Base-by-base conservation (phyloP, 2,888 invertebrate genomes). In the Lithodes maja region DNA sequence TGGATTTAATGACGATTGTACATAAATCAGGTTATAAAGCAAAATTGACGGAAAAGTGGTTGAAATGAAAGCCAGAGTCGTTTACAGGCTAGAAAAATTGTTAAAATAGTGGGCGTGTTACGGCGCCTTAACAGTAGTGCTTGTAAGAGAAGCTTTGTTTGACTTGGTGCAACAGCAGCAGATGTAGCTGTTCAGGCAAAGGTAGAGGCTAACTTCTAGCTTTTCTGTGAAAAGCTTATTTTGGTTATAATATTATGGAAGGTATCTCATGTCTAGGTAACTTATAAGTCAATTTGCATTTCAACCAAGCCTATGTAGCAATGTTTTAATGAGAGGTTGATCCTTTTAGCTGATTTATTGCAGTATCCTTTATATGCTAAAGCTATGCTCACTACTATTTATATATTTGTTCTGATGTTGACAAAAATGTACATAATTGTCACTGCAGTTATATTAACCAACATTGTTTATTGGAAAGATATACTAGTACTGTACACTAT, bases 221-320 rank as follows among this genome's bases (percentile, higher is more conserved):
- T 85, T 85, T 85, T 85, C 85, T 85, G 79, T 85, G 85, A 85
- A 85, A 85, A 85, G 85, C 85, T 85, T 85, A 85, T 69, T 85
- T 85, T 85, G 85, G 85, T 77, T 78, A 85, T 79, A 85, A 33
- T 68, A 79, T 54, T 85, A 53, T 79, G 79, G 85, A 79, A 79
- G 85, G 79, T 85, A 85, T 85, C 85, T 85, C 79, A 85, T 69
- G 52, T 52, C 52, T 85, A 79, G 79, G 85, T 68, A 79, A 79
- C 69, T 85, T 85, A 69, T 85, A 69, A 79, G 85, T 85, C 69
- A 85, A 69, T 85, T 50, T 83, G 50, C 61, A 85, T 79, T 69
- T 68, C 17, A 85, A 69, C 52, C 69, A 85, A 79, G 69, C 69
- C 79, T 53, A 79, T 53, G 77, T 69, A 79, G 61, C 61, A 61